These are phyloP conservation scores for Puntigrus tetrazona DNA, from an alignment of 2,113 vertebrate species.

Conservation along the genomic window DNA sequence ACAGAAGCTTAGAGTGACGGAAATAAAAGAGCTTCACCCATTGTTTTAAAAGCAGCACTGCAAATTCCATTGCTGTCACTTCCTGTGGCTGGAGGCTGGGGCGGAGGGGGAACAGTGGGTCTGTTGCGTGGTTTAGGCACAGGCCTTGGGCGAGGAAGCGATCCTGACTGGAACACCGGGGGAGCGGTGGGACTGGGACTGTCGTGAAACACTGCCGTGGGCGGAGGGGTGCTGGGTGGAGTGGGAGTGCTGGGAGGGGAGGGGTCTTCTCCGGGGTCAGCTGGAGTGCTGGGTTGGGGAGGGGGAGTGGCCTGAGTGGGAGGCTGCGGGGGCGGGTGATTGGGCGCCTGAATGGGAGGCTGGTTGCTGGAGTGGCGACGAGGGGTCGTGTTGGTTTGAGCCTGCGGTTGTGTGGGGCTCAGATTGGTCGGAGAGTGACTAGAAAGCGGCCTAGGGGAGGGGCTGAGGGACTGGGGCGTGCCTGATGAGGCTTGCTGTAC, in stretches of 20 bases:
- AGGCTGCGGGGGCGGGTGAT: slow-evolving; percentile 90
- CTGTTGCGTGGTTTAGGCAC: slow-evolving; percentile 92
- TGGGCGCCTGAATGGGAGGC: slow-evolving; percentile 87
- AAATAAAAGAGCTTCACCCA: slow-evolving; percentile 78
- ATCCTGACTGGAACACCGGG: slow-evolving; percentile 75
- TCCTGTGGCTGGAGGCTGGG: slow-evolving; percentile 78
- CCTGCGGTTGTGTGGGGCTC: slow-evolving; percentile 63
- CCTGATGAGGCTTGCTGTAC: slow-evolving; percentile 63
- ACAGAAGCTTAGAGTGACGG: neutral
- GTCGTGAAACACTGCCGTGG: slow-evolving; percentile 66
- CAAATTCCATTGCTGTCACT: slow-evolving; percentile 61
- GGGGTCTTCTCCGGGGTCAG: slow-evolving; percentile 74
- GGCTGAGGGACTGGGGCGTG: slow-evolving; percentile 75
- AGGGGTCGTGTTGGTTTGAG: slow-evolving; percentile 75
- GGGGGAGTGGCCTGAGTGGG: slow-evolving; percentile 77
- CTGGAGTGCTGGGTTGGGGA: slow-evolving; percentile 59
- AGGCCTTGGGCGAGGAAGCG: slow-evolving; percentile 83
- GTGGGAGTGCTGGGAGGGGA: slow-evolving; percentile 86
- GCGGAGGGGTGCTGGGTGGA: slow-evolving; percentile 87
- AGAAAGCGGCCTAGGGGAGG: slow-evolving; percentile 77
- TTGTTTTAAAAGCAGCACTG: slow-evolving; percentile 78
- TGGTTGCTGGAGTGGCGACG: slow-evolving; percentile 86
- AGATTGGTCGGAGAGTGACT: slow-evolving; percentile 73
- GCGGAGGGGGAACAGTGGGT: slow-evolving; percentile 88
- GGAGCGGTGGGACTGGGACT: slow-evolving; percentile 54